phyloP scores from a whole-genome alignment of 2,888 invertebrate genomes.

The Melikaiella ostensackeni region DNA sequence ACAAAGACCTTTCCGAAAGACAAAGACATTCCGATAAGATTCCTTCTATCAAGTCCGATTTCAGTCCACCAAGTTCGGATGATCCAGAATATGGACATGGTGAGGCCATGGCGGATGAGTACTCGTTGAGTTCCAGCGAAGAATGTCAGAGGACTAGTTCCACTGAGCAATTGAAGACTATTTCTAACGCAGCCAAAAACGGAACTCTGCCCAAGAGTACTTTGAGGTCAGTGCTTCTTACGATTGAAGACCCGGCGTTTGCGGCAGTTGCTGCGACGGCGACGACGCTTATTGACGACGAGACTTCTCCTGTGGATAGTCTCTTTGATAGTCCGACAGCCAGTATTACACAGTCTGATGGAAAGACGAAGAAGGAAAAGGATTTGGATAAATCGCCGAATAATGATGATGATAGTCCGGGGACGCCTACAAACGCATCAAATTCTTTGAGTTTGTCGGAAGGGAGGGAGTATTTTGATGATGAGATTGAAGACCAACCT shows the following conservation, averaged over 20 bases:
- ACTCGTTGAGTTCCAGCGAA: slow-evolving; percentile 77
- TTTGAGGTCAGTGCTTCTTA: slow-evolving; percentile 80
- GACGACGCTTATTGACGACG: slow-evolving; percentile 86
- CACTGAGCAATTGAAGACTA: slow-evolving; percentile 65
- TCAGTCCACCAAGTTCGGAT: slow-evolving; percentile 78
- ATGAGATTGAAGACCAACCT: slow-evolving; percentile 95
- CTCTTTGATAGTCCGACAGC: slow-evolving; percentile 85
- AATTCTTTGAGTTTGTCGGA: slow-evolving; percentile 90
- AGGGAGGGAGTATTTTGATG: slow-evolving; percentile 90
- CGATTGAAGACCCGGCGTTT: slow-evolving; percentile 86
- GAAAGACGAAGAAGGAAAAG: slow-evolving; percentile 76
- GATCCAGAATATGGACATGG: slow-evolving; percentile 81
- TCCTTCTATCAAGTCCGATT: slow-evolving; percentile 71
- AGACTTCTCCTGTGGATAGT: slow-evolving; percentile 90
- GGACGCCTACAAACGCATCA: slow-evolving; percentile 87
- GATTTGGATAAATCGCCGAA: slow-evolving; percentile 76
- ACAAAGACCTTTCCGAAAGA: slow-evolving; percentile 81
- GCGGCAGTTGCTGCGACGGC: slow-evolving; percentile 85
- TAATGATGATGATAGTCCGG: slow-evolving; percentile 79
- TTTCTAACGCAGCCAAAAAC: slow-evolving; percentile 62
- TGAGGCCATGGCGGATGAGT: slow-evolving; percentile 83
- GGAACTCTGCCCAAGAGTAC: slow-evolving; percentile 68
- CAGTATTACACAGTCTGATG: slow-evolving; percentile 73
- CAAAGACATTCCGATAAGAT: slow-evolving; percentile 78
- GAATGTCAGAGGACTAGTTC: slow-evolving; percentile 69